Evolutionary conservation across 2,888 invertebrate species (phyloP), one percentile per base, ranked within the genome.

Genomic region (Tigriopus californicus): DNA sequence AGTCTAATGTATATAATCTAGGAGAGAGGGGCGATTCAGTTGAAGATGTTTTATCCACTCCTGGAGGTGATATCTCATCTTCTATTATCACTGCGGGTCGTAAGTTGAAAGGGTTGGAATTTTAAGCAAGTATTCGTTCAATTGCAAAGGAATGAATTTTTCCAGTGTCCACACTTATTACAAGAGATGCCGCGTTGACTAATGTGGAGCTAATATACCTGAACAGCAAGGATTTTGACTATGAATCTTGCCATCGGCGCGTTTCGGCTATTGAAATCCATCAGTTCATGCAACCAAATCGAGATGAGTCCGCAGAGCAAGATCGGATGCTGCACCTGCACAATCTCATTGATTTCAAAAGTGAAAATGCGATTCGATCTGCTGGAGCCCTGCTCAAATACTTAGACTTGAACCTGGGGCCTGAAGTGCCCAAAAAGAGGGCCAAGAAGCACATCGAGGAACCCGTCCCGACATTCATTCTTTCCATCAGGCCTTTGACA

Each of bases 321-420:
- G 79, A 80, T 62, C 75, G 78, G 54, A 70, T 72, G 2, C 66
- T 77, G 15, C 81, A 77, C 66, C 72, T 83, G 0, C 74, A 79
- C 58, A 79, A 81, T 0, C 69, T 78, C 1, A 67, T 84, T 1
- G 79, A 82, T 69, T 79, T 82, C 67, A 74, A 75, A 47, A 76
- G 78, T 62, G 75, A 74, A 6, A 74, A 77, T 57, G 79, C 79
- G 61, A 74, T 85, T 3, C 78, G 83, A 66, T 80, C 85, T 0
- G 68, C 82, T 2, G 87, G 86, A 4, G 79, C 81, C 0, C 70
- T 87, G 46, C 70, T 87, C 20, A 77, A 80, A 65, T 83, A 80
- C 68, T 66, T 86, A 41, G 84, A 85, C 59, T 69, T 68, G 61
- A 51, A 58, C 15, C 59, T 47, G 42, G 15, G 15, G 8, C 20